Evolutionary conservation across 2,888 invertebrate genomes (phyloP), one percentile per base, ranked within the genome.

Genomic region (Drosophila macrothrix): DNA sequence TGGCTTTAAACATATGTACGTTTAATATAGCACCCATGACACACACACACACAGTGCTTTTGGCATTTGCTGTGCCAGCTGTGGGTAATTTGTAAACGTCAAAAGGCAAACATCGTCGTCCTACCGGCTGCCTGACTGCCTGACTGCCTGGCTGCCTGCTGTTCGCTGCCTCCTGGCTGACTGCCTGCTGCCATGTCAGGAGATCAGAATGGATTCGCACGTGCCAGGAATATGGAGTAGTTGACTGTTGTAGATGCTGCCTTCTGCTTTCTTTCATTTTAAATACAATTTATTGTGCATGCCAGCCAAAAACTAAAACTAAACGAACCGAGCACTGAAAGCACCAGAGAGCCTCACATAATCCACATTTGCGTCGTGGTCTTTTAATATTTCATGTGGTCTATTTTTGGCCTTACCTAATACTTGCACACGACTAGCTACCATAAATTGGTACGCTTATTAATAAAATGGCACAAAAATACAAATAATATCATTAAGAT

Each of bases 81-180:
- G 85, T 90, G 83, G 80, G 85, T 86, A 86, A 86, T 86, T 86
- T 86, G 85, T 86, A 86, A 86, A 86, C 88, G 85, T 90, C 85
- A 86, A 88, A 90, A 88, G 83, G 85, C 85, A 86, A 86, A 90
- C 90, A 90, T 87, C 76, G 83, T 87, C 58, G 82, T 90, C 75
- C 79, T 80, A 74, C 62, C 64, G 55, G 3, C 9, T 50, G 22
- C n/a, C 73, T 73, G 54, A 62, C 9, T 50, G 22, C n/a, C 73
- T 73, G 54, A 62, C 61, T 61, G 52, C 73, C 52, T 49, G 14
- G 65, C 61, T 60, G 52, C 73, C 39, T 50, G 19, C 53, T 60
- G 31, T 49, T 58, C 19, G 58, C 60, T 55, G 53, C 39, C 65
- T 56, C 22, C 50, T 69, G 39, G 64, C 69, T 56, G 54, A 66